Evolutionary conservation across 2,888 invertebrate genomes (phyloP), one percentile per base, ranked within the genome.

Genomic region (Cheilosia scutellata): DNA sequence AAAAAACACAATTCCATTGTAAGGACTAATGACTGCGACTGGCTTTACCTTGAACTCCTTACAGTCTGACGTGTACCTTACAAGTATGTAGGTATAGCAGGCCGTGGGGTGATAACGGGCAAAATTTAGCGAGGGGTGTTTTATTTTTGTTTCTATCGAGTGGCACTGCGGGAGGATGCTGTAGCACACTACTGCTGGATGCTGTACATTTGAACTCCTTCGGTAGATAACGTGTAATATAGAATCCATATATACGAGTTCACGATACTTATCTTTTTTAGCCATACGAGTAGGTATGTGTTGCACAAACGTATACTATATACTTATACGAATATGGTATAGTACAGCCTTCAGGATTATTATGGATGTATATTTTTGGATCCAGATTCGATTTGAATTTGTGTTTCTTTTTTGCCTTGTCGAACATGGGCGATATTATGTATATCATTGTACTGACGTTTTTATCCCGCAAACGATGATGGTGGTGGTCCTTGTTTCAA

Each of bases 41-140:
- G 71, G 72, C 53, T 63, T 72, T 86, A 77, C 82, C 86, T 86
- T 82, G 86, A 86, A 86, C 86, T 86, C 86, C 66, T 82, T 82
- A 55, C 33, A 76, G 82, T 72, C 79, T 86, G 72, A 82, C 71
- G 76, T 72, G 60, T 65, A 66, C 57, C 27, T 33, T 51, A 49
- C 49, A 53, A 49, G 51, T 47, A 74, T n/a, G 29, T 4, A 27
- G 27, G 9, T 9, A 33, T 9, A 2, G 3, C 3, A 33, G 9
- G 2, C 37, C 37, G 40, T 62, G 40, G 25, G 20, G 3, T 20
- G 49, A 4, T 9, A 20, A 20, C 9, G 25, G 25, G 9, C 16
- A 2, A 20, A 25, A 20, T 49, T 20, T 49, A 49, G 49, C 16
- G 20, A 0, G 16, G 4, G 0, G 20, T 49, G 7, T 1, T 25